A percentile compares a stretch with the other conserved stretches of the same genome.
These are phyloP conservation scores for Embiotoca jacksoni DNA, from an alignment of 2,113 vertebrate genomes.

Conservation along the genomic window DNA sequence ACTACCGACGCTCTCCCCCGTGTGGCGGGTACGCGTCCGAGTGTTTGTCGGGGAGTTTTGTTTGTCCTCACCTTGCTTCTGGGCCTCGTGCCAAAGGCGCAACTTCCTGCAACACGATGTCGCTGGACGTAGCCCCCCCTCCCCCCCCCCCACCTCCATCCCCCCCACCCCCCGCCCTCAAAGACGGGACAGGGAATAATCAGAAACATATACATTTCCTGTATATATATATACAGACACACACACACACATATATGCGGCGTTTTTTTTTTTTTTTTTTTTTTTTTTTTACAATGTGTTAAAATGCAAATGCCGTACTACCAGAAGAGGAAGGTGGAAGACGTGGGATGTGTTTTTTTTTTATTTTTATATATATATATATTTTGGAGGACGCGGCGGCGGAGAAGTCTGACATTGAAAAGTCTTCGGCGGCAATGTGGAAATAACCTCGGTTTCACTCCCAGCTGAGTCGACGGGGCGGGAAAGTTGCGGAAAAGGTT, in stretches of 20 bases:
- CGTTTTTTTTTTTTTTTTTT: too few species aligned
- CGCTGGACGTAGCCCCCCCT: conserved; percentile 88
- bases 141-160: conserved; percentile 76
- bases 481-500: conserved; percentile 8
- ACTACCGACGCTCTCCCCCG: neutral
- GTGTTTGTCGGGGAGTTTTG: conserved; percentile 49
- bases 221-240: neutral
- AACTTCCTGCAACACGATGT: conserved; percentile 68
- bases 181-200: conserved; percentile 70
- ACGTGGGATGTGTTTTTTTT: neutral
- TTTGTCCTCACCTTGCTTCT: conserved; percentile 78
- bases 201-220: conserved; percentile 16
- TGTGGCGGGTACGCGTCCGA: conserved; percentile 24
- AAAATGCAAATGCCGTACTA: conserved; percentile 41
- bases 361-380: neutral
- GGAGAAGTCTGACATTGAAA: conserved; percentile 66
- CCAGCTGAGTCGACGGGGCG: conserved; percentile 32
- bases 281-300: too few species aligned
- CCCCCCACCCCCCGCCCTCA: conserved; percentile 84
- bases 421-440: conserved; percentile 38
- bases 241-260: neutral
- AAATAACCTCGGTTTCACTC: conserved; percentile 49
- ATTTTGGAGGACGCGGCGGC: conserved; percentile 48
- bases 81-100: conserved; percentile 66
- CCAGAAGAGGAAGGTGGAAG: conserved; percentile 3